phyloP scores from a whole-genome alignment of 2,888 invertebrate species.

The Scaeva pyrastri region DNA sequence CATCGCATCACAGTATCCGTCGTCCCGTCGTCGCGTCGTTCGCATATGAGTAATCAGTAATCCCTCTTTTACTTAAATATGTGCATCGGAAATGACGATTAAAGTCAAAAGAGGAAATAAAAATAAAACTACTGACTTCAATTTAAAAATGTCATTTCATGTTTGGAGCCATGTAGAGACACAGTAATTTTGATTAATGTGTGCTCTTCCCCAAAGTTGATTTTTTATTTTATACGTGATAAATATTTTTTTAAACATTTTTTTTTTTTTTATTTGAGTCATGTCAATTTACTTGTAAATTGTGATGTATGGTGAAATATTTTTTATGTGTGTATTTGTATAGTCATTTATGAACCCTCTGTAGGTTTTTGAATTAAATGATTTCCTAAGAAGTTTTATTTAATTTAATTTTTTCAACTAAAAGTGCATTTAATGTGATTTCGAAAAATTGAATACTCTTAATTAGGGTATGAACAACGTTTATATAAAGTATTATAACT shows the following conservation, averaged over 20 bases:
- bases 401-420: constrained; percentile 4
- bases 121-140: constrained; percentile 25
- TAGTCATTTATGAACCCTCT: neutral
- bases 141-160: constrained; percentile 55
- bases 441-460: too few relatives aligned
- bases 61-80: constrained; percentile 47
- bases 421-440: neutral
- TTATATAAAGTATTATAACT: too few relatives aligned
- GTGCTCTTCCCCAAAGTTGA: constrained; percentile 51
- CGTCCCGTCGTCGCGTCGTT: too few relatives aligned
- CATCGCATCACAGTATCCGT: too few relatives aligned
- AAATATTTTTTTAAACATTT: constrained; percentile 28
- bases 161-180: constrained; percentile 14
- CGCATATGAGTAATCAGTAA: constrained; percentile 48
- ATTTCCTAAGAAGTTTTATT: neutral
- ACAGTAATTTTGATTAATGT: constrained; percentile 74
- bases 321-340: neutral
- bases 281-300: constrained; percentile 19
- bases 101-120: neutral
- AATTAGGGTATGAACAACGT: too few relatives aligned
- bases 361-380: neutral
- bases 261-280: constrained; percentile 31
- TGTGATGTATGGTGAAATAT: neutral
- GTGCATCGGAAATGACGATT: constrained; percentile 70
- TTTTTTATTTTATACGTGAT: constrained; percentile 38